Conservation (phyloP, 2,888 invertebrate species). For the Drosophila algonquin region DNA sequence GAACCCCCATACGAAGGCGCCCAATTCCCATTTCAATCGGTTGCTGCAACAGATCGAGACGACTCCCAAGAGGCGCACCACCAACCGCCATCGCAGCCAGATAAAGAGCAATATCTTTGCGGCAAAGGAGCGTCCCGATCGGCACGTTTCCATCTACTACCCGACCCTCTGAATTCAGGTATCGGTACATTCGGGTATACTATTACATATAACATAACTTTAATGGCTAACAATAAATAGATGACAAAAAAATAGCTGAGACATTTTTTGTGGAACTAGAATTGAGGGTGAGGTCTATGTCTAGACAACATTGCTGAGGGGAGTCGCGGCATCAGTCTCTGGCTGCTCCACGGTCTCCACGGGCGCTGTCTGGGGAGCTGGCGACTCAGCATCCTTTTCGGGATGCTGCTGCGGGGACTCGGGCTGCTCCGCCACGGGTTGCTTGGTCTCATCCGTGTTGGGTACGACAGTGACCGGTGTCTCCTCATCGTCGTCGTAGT, state of each 20-base stretch:
- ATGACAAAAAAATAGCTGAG: conserved; percentile 61
- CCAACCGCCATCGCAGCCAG: conserved; percentile 73
- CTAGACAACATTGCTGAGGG: conserved; percentile 53
- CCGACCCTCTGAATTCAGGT: background rate
- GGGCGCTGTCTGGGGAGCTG: conserved; percentile 12
- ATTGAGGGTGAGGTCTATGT: background rate
- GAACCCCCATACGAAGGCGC: conserved; percentile 42
- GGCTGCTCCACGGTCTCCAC: too few relatives aligned
- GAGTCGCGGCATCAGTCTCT: background rate
- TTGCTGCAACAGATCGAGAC: conserved; percentile 54
- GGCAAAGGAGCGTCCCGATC: conserved; percentile 31
- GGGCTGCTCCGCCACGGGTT: conserved; percentile 40
- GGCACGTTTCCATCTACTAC: background rate
- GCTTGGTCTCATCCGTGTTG: conserved; percentile 41
- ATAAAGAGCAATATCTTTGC: conserved; percentile 53
- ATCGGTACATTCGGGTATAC: too few relatives aligned
- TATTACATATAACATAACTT: conserved; percentile 13
- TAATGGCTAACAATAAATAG: conserved; percentile 61
- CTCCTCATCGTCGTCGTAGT: conserved; percentile 78
- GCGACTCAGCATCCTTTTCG: background rate
- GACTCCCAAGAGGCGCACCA: conserved; percentile 42
- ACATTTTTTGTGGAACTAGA: conserved; percentile 7
- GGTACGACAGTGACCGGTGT: conserved; percentile 30
- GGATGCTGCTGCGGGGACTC: conserved; percentile 13
- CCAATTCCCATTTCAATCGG: conserved; percentile 69